These are phyloP conservation scores for Probosciger aterrimus DNA, from an alignment of 2,113 vertebrate species.

Conservation along the genomic window DNA sequence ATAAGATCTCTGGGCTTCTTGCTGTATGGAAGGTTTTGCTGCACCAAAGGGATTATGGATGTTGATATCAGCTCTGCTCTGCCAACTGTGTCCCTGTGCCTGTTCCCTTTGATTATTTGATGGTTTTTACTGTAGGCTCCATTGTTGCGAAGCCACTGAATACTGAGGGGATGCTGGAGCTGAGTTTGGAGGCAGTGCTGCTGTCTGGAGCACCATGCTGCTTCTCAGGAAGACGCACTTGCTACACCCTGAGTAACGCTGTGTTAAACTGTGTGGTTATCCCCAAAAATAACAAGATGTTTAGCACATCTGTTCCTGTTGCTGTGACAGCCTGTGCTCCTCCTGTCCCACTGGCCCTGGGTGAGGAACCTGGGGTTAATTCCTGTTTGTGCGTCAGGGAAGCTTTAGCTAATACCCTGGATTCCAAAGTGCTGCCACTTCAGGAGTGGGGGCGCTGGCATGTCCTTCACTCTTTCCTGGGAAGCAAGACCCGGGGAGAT, in stretches of 20 bases:
- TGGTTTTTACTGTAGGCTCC: background rate
- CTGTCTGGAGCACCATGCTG: background rate
- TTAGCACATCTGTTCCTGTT: background rate
- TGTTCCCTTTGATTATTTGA: background rate
- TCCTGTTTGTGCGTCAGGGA: background rate
- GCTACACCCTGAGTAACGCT: background rate
- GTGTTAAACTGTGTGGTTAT: background rate
- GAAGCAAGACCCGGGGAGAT: rapidly evolving
- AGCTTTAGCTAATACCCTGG: too few species aligned
- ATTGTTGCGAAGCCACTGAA: background rate
- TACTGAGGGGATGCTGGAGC: rapidly evolving
- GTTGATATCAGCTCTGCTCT: rapidly evolving
- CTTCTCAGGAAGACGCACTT: background rate
- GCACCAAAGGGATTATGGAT: background rate
- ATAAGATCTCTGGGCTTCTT: background rate
- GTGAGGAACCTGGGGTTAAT: rapidly evolving
- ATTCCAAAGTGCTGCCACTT: background rate
- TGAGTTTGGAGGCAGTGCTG: background rate
- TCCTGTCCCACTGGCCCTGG: rapidly evolving
- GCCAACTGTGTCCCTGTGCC: background rate
- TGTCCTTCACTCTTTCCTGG: background rate
- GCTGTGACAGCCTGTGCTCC: background rate
- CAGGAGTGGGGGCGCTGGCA: rapidly evolving
- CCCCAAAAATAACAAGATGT: background rate
- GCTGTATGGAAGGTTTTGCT: background rate